Base-by-base conservation (phyloP, 2,113 vertebrate genomes). In the Cyphomyrus plagiostoma region DNA sequence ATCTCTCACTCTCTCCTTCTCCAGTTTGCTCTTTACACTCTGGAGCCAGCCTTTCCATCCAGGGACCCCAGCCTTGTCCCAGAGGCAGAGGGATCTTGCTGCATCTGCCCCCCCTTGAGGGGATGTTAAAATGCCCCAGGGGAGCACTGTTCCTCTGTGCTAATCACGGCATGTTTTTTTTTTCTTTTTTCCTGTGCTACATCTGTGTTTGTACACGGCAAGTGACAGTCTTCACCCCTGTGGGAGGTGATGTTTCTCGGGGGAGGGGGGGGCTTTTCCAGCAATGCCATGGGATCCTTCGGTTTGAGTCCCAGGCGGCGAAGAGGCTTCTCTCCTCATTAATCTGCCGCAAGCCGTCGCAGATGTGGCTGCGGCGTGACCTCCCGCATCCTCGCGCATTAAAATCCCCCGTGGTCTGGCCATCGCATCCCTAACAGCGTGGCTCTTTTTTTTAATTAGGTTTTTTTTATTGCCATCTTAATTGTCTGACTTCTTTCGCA, bases 11-110 rank as follows among this genome's bases (percentile, higher is more conserved):
- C 42, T 89, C 70, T 58, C 50, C 66, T 88, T 80, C 23, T 77
- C 83, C 53, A 56, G 87, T 48, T 77, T 56, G 50, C 53, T 53
- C 77, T 88, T 58, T n/a, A 89, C n/a, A 53, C 90, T 90, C 42
- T 10, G 21, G 45, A 49, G 48, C 83, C 45, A 23, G 11, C 46
- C 13, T 8, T 15, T 50, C 10, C 13, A 49, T 3, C 23, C 83
- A 48, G 46, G 3, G 46, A 48, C 83, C 83, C 42, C 19, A 49
- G 46, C 19, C n/a, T 85, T n/a, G 30, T 35, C 30, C 46, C 84
- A 49, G 46, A 86, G n/a, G n/a, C 48, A 46, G 17, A 46, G 39
- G 21, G 13, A 48, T 62, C 46, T 48, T 26, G 23, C n/a, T 45
- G 45, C 21, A 42, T 39, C 35, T 42, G 13, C 26, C 39, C 35